A percentile compares a stretch with the other conserved stretches of the same genome.
Evolutionary conservation across 2,888 invertebrate genomes (phyloP).

Genomic region (Melinaea marsaeus): DNA sequence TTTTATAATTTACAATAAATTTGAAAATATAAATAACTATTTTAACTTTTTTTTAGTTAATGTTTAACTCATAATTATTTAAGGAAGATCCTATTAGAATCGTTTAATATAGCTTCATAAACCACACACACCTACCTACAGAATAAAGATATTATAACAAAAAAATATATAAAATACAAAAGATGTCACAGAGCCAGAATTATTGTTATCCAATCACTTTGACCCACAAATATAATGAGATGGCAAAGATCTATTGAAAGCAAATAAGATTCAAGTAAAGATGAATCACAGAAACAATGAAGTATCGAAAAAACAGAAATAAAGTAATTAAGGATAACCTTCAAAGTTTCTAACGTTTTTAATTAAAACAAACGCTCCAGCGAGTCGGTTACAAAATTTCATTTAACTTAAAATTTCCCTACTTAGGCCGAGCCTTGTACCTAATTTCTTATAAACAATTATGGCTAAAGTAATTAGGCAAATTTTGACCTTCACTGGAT

Average conservation of each 20-base stretch:
- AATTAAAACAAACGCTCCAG: conserved; percentile 72
- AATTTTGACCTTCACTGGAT: conserved; percentile 5
- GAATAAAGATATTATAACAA: no score
- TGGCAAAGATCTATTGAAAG: conserved; percentile 9
- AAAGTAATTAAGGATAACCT: conserved; percentile 68
- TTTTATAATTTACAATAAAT: no score
- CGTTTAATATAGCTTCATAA: no score
- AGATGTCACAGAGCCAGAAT: not conserved
- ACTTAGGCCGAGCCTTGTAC: conserved; percentile 28
- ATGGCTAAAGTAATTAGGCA: conserved; percentile 16
- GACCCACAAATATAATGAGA: not conserved
- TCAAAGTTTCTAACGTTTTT: conserved; percentile 62
- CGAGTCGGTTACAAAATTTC: conserved; percentile 67
- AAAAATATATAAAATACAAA: not conserved
- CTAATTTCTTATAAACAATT: conserved; percentile 30
- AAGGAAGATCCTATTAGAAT: no score
- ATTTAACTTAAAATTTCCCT: conserved; percentile 37
- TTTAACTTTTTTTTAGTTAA: no score
- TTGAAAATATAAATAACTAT: no score
- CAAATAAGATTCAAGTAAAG: conserved; percentile 7
- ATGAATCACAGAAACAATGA: conserved; percentile 19
- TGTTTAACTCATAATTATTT: no score
- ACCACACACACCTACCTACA: no score
- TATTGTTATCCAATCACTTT: not conserved
- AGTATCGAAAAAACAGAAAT: conserved; percentile 51